Conservation (phyloP, 1,140 invertebrate species). For the Stegodyphus dumicola region DNA sequence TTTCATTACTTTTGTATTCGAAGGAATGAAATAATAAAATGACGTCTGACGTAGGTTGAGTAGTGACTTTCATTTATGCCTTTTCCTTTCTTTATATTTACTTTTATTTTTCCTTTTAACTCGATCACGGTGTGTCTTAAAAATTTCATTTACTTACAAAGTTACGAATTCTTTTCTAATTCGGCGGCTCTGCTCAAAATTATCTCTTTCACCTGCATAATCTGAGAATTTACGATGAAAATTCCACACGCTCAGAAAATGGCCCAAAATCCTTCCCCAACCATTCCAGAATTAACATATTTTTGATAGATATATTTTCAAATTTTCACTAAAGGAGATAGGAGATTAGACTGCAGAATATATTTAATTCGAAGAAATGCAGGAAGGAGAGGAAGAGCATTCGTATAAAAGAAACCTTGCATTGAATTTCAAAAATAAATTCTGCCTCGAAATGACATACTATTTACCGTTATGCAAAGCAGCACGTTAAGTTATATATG, state of each 20-base stretch:
- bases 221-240: slow-evolving; percentile 14
- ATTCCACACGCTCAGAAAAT: neutral
- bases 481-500: no score
- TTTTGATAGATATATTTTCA: slow-evolving; percentile 7
- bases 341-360: no score
- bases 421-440: no score
- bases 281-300: neutral
- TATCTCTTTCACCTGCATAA: slow-evolving; percentile 16
- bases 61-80: neutral
- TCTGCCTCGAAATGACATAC: no score
- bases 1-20: slow-evolving; percentile 30
- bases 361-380: no score
- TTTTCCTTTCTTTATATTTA: neutral
- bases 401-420: no score
- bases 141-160: slow-evolving; percentile 25
- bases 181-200: neutral
- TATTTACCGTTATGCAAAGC: no score
- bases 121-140: slow-evolving; percentile 18
- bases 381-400: no score
- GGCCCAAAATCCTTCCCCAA: neutral
- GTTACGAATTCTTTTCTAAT: slow-evolving; percentile 15
- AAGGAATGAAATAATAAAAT: slow-evolving; percentile 40
- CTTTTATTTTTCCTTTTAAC: neutral
- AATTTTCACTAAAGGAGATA: neutral
- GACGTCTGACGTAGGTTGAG: neutral